Base-by-base conservation (phyloP, 2,113 vertebrate genomes). In the Crotophaga sulcirostris region DNA sequence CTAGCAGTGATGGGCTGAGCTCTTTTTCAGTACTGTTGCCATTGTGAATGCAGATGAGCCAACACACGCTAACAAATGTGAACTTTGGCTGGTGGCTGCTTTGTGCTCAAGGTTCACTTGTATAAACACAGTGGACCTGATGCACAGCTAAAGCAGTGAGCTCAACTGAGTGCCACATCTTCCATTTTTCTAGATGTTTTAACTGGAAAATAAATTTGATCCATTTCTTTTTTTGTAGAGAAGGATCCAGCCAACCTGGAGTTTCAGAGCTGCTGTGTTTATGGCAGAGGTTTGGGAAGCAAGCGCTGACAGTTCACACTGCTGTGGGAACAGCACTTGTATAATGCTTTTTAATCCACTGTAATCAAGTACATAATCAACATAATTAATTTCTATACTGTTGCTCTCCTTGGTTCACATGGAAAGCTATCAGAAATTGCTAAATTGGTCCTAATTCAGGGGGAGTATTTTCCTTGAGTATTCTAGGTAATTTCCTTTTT, bases 331-430 rank as follows among this genome's bases (percentile, higher is more conserved):
- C 69, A 69, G 47, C 63, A n/a, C 36, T 88, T 31, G 20, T 34
- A 10, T 85, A 62, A 84, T 62, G 82, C 33, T 90, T 87, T 70
- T 94, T 86, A 90, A 90, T 96, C 47, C 82, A 24, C 66, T 33
- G 3, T 69, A 73, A 96, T 96, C 70, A 81, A 90, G 64, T 82
- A 62, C 83, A 60, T 91, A 89, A 89, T 88, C 83, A 79, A 60
- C 66, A 67, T 64, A 38, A 90, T 88, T 94, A 95, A 91, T 90
- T 95, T 86, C 92, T 87, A 49, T 93, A 70, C 84, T 77, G n/a
- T 44, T 84, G 44, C 74, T 84, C 60, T 82, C 64, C 58, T 55
- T 72, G 75, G 7, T 80, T 88, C 51, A 74, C 83, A 51, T 84
- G 85, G 76, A 95, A 96, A 78, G 38, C 68, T 47, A 76, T 26